Evolutionary conservation across 1,140 invertebrate genomes (phyloP).

Genomic region (Lamellibrachia luymesi): DNA sequence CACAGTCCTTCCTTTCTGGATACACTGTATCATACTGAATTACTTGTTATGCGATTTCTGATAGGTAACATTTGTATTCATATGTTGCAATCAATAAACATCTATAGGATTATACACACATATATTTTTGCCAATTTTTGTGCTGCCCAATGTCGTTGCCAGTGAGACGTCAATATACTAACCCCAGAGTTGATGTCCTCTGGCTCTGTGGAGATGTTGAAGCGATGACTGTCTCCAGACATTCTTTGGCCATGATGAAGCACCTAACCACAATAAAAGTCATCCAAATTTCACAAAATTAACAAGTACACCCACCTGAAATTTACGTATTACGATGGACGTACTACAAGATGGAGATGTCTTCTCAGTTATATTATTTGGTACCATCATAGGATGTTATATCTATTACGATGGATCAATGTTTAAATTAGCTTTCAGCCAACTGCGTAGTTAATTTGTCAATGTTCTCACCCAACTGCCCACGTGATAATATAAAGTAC

Average conservation of each 20-base stretch:
- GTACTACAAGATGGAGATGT: not conserved
- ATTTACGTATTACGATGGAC: too few species aligned
- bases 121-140: not conserved
- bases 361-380: not conserved
- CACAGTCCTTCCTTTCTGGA: not conserved
- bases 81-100: too few species aligned
- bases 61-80: not conserved
- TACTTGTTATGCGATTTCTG: not conserved
- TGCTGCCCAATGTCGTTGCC: not conserved
- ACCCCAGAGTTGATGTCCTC: conserved; percentile 52
- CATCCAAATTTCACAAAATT: not conserved
- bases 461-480: not conserved
- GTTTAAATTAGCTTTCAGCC: not conserved
- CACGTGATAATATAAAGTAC: not conserved
- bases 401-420: not conserved
- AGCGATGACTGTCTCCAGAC: conserved; percentile 52
- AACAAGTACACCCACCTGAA: not conserved
- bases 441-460: not conserved
- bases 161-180: conserved; percentile 21
- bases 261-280: conserved; percentile 33
- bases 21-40: not conserved
- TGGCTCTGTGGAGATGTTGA: conserved; percentile 48
- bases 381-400: not conserved
- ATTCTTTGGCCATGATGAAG: conserved; percentile 54
- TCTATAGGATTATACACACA: not conserved